phyloP scores from a whole-genome alignment of 2,888 invertebrate species.

The Macropis europaea region DNA sequence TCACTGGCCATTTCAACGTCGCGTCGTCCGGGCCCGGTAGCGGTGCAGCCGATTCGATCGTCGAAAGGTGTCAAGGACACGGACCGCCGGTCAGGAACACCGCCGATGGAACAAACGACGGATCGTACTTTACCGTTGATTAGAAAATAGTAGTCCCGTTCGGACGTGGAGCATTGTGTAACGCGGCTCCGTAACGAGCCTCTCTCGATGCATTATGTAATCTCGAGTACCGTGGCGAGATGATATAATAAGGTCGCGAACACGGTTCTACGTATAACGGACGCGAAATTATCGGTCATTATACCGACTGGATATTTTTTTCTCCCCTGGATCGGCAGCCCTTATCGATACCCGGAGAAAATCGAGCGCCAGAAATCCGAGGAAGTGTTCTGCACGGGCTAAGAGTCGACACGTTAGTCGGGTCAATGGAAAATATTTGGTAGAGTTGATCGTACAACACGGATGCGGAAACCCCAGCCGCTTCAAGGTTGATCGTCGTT shows the following conservation, averaged over 20 bases:
- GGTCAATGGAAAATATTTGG: no score
- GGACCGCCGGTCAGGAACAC: conserved; percentile 36
- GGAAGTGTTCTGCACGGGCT: no score
- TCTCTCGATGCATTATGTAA: conserved; percentile 48
- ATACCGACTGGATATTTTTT: no score
- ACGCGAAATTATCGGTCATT: conserved; percentile 50
- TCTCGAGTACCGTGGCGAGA: conserved; percentile 44
- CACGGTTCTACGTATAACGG: conserved; percentile 12
- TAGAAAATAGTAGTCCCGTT: conserved; percentile 55
- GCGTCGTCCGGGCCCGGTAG: conserved; percentile 37
- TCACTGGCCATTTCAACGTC: conserved; percentile 62
- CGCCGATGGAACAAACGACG: conserved; percentile 22
- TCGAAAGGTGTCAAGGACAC: conserved; percentile 76
- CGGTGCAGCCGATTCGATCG: conserved; percentile 40
- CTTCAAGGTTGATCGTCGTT: no score
- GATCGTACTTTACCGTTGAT: conserved; percentile 49
- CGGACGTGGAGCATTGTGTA: conserved; percentile 48
- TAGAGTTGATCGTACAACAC: no score
- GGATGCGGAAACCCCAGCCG: no score
- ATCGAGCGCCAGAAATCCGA: no score
- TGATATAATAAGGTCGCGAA: conserved; percentile 58
- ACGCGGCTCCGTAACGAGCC: conserved; percentile 41
- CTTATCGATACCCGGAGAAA: conserved; percentile 14
- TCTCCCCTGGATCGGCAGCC: conserved; percentile 5
- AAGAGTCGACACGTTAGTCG: no score